Conservation (phyloP, 1,140 invertebrate species). For the Conopomorpha cramerella region DNA sequence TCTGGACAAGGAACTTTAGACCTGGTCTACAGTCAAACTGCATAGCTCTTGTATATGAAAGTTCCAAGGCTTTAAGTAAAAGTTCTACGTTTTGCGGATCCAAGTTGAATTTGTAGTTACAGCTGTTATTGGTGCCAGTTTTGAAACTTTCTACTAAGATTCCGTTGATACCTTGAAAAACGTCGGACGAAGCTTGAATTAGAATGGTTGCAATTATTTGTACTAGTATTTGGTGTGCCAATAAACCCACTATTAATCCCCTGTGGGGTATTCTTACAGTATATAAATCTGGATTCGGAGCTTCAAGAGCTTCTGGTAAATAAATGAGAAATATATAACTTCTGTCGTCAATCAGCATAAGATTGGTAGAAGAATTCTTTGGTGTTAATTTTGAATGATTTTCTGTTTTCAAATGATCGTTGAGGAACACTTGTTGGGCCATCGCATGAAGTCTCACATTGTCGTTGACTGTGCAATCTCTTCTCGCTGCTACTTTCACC, state of each 20-base stretch:
- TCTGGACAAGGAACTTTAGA: constrained; percentile 91
- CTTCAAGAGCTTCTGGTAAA: constrained; percentile 73
- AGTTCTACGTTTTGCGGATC: constrained; percentile 66
- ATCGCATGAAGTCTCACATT: constrained; percentile 81
- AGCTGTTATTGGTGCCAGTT: constrained; percentile 54
- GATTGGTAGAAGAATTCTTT: constrained; percentile 40
- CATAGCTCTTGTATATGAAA: constrained; percentile 78
- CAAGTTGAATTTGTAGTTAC: constrained; percentile 58
- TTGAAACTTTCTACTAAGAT: constrained; percentile 62
- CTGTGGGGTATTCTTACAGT: constrained; percentile 83
- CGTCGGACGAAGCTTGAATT: constrained; percentile 66
- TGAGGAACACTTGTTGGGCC: constrained; percentile 79
- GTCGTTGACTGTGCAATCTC: constrained; percentile 81
- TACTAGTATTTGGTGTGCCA: constrained; percentile 89
- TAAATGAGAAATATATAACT: constrained; percentile 91
- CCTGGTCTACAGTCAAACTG: constrained; percentile 89
- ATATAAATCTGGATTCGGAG: constrained; percentile 78
- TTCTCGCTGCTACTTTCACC: constrained; percentile 89
- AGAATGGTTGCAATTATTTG: constrained; percentile 88
- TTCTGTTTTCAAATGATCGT: constrained; percentile 57
- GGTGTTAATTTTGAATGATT: constrained; percentile 29
- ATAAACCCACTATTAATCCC: constrained; percentile 82
- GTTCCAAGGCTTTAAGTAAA: constrained; percentile 77
- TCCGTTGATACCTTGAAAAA: constrained; percentile 63
- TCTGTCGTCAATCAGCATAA: constrained; percentile 69